Conservation (phyloP, 2,113 vertebrate species). For the Coturnix japonica region DNA sequence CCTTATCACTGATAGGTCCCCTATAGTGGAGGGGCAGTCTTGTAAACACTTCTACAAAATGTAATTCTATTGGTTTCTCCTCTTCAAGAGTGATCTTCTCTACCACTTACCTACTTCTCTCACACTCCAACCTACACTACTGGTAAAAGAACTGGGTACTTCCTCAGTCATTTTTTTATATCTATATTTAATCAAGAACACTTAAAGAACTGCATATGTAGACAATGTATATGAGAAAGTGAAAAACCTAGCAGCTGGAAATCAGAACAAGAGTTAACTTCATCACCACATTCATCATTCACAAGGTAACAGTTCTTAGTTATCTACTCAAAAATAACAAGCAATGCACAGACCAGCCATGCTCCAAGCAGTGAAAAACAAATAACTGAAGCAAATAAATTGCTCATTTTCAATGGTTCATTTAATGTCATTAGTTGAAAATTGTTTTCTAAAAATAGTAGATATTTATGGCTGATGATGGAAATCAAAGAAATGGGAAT, state of each 20-base stretch:
- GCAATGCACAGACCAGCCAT: not conserved
- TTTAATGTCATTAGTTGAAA: conserved; percentile 20
- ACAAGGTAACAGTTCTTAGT: not conserved
- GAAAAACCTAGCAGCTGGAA: not conserved
- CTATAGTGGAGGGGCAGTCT: not conserved
- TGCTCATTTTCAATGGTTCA: conserved; percentile 9
- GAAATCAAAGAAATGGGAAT: not conserved
- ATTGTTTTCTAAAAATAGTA: conserved; percentile 18
- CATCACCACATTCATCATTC: not conserved
- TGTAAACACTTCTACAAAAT: not conserved
- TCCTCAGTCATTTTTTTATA: not conserved
- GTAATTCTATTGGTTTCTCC: not conserved
- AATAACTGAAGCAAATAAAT: conserved; percentile 32
- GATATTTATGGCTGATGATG: not conserved
- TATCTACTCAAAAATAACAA: not conserved
- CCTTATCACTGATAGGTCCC: not conserved
- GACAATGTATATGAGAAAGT: not conserved
- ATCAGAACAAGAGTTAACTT: not conserved
- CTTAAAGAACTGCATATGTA: not conserved
- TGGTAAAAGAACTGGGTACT: not conserved
- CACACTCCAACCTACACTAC: no score
- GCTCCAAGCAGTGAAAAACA: not conserved
- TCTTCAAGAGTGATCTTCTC: not conserved
- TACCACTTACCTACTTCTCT: not conserved
- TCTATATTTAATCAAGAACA: not conserved